phyloP scores from a whole-genome alignment of 2,888 invertebrate genomes.

The Thymelicus sylvestris region DNA sequence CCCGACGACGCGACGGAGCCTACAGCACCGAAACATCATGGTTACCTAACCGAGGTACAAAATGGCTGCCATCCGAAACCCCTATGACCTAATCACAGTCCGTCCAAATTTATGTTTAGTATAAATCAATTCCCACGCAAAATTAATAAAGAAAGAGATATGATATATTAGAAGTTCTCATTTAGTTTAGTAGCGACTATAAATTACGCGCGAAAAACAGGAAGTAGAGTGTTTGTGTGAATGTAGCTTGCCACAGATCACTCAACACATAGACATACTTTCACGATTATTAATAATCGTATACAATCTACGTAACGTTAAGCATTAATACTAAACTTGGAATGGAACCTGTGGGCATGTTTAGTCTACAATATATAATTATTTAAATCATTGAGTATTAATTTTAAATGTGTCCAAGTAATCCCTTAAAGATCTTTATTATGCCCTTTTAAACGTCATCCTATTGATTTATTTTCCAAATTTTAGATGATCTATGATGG shows the following conservation, averaged over 20 bases:
- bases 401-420: too few relatives aligned
- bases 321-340: too few relatives aligned
- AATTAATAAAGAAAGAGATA: constrained; percentile 35
- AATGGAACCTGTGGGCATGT: too few relatives aligned
- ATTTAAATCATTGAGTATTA: too few relatives aligned
- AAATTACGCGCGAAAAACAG: constrained; percentile 36
- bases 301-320: background rate
- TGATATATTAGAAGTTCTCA: constrained; percentile 34
- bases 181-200: constrained; percentile 33
- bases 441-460: too few relatives aligned
- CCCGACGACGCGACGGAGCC: too few relatives aligned
- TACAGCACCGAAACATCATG: too few relatives aligned
- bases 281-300: background rate
- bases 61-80: constrained; percentile 2
- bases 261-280: background rate
- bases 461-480: too few relatives aligned
- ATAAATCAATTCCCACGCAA: constrained; percentile 37
- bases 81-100: constrained; percentile 8
- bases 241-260: constrained; percentile 21
- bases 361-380: too few relatives aligned
- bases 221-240: constrained; percentile 28
- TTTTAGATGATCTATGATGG: too few relatives aligned
- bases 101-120: constrained; percentile 11
- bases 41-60: background rate
- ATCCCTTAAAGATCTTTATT: too few relatives aligned